These are phyloP conservation scores for Callithrix jacchus DNA, from an alignment of 2,113 vertebrate genomes.

Conservation along the genomic window DNA sequence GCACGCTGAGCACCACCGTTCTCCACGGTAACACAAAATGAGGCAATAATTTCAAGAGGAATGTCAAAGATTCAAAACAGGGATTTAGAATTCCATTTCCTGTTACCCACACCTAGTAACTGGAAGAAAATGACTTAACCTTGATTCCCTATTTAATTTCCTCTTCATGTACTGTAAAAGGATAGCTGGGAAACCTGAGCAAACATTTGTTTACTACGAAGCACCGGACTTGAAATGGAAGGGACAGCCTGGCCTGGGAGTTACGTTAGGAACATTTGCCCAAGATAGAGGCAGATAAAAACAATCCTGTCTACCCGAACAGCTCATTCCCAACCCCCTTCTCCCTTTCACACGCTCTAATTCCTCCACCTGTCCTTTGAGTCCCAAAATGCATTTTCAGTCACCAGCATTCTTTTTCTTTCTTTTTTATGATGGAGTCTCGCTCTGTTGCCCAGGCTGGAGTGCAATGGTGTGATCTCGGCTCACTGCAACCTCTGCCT, in stretches of 20 bases:
- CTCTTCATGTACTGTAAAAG: not conserved
- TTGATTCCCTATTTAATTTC: not conserved
- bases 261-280: not conserved
- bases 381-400: not conserved
- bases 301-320: not conserved
- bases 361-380: not conserved
- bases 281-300: not conserved
- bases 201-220: not conserved
- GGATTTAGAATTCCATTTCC: not conserved
- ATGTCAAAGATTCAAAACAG: rapidly evolving
- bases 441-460: too few relatives aligned
- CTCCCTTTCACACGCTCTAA: not conserved
- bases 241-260: not conserved
- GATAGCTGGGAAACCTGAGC: not conserved
- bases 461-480: too few relatives aligned
- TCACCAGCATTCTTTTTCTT: not conserved
- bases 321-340: not conserved
- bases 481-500: too few relatives aligned
- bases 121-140: not conserved
- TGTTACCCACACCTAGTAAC: not conserved
- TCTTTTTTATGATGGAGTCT: too few relatives aligned
- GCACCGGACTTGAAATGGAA: not conserved
- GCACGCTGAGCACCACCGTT: too few relatives aligned
- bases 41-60: not conserved
- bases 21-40: not conserved